Percentiles rank a stretch among this genome's conserved stretches.
Evolutionary conservation across 2,113 vertebrate genomes (phyloP).

Genomic region (Semicossyphus pulcher): DNA sequence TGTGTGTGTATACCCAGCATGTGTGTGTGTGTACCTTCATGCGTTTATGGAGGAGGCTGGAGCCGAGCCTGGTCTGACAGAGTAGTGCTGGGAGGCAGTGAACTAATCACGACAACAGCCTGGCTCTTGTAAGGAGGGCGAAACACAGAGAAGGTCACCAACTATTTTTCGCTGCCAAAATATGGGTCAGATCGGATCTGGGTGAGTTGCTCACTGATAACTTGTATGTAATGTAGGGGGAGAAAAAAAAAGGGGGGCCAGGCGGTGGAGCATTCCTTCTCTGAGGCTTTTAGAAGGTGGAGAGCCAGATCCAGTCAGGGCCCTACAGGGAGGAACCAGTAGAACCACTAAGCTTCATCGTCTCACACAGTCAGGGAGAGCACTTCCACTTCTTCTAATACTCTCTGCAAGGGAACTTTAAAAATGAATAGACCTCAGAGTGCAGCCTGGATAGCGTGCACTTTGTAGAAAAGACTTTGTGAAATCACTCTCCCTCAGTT

Average conservation of each 20-base stretch:
- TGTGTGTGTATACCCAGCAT: conserved; percentile 29
- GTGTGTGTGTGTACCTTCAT: conserved; percentile 44
- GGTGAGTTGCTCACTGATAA: conserved; percentile 53
- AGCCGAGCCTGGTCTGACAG: conserved; percentile 67
- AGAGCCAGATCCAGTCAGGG: conserved; percentile 28
- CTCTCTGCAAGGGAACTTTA: conserved; percentile 66
- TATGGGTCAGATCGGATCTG: conserved; percentile 72
- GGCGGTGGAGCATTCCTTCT: conserved; percentile 25
- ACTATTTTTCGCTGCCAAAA: conserved; percentile 72
- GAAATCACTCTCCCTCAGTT: conserved; percentile 57
- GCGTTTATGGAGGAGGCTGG: conserved; percentile 53
- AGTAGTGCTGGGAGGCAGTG: conserved; percentile 72
- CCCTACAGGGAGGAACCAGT: conserved; percentile 31
- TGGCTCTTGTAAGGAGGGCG: conserved; percentile 67
- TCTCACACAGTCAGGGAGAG: conserved; percentile 52
- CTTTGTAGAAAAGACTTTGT: conserved; percentile 61
- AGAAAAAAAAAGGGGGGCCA: conserved; percentile 19
- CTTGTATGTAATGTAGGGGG: conserved; percentile 14
- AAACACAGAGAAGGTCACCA: conserved; percentile 72
- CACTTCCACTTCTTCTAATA: conserved; percentile 62
- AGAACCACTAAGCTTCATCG: conserved; percentile 44
- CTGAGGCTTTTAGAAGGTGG: conserved; percentile 62
- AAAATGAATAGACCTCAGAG: conserved; percentile 77
- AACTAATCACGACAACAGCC: conserved; percentile 72
- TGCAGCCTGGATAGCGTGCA: conserved; percentile 56